A percentile compares a stretch with the other conserved stretches of the same genome.
These are phyloP conservation scores for Cotesia typhae DNA, from an alignment of 1,140 invertebrate genomes.

Conservation along the genomic window DNA sequence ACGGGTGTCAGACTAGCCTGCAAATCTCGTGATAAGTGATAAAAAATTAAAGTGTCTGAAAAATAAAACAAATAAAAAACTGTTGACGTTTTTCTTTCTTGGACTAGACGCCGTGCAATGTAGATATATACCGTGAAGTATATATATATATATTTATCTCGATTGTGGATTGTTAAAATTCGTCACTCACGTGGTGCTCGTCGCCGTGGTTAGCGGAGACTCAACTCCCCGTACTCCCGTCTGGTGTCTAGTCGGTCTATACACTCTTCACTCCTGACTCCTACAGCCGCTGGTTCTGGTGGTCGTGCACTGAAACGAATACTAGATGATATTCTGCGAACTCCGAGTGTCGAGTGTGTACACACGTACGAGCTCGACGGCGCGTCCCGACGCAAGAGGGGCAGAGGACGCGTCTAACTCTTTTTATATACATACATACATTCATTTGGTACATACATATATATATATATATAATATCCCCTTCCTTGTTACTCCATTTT, in stretches of 20 bases:
- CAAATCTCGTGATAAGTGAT: background rate
- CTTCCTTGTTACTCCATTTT: background rate
- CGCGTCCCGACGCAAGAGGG: constrained; percentile 55
- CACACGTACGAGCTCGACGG: constrained; percentile 42
- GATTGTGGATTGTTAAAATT: constrained; percentile 5
- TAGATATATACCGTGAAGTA: too few relatives aligned
- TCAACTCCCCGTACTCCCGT: constrained; percentile 31
- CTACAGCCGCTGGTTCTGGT: too few relatives aligned
- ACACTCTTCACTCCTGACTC: too few relatives aligned
- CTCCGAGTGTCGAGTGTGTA: too few relatives aligned
- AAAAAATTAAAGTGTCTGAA: background rate
- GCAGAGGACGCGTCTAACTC: constrained; percentile 53
- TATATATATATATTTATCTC: too few relatives aligned
- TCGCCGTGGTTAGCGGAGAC: constrained; percentile 39
- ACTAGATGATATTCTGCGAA: too few relatives aligned
- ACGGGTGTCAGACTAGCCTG: constrained; percentile 40
- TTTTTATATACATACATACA: constrained; percentile 2
- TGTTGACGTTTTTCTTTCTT: too few relatives aligned
- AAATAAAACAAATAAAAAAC: too few relatives aligned
- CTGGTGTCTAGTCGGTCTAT: constrained; percentile 35
- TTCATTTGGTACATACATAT: background rate
- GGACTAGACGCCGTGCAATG: too few relatives aligned
- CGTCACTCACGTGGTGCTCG: constrained; percentile 59
- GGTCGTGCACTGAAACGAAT: too few relatives aligned
- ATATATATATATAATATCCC: background rate